These are phyloP conservation scores for Actinernus sp. DNA, from an alignment of 92 coral and sea anemone species.

Conservation along the genomic window DNA sequence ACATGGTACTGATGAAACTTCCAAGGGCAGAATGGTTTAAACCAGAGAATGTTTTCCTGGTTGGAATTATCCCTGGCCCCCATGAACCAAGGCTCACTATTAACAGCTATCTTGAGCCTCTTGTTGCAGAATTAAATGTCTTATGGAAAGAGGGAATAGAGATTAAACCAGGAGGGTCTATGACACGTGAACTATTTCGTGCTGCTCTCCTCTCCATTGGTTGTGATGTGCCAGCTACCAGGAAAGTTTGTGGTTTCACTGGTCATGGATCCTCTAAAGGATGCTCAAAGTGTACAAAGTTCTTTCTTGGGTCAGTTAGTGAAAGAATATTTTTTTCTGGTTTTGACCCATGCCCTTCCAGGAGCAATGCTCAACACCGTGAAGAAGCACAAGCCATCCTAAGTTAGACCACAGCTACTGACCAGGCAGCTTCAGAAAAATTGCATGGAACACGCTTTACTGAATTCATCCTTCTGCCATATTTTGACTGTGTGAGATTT, in stretches of 20 bases:
- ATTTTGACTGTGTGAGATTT: conserved; percentile 57
- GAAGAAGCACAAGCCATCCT: conserved; percentile 20
- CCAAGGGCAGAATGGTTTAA: conserved; percentile 39
- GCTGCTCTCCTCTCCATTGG: conserved; percentile 49
- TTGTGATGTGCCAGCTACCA: conserved; percentile 63
- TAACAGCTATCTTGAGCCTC: no score
- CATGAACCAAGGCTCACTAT: conserved; percentile 34
- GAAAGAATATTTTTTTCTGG: conserved; percentile 23
- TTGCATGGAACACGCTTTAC: conserved; percentile 40
- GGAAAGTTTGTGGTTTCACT: conserved; percentile 67
- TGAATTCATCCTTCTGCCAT: conserved; percentile 53
- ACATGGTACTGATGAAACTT: conserved; percentile 66
- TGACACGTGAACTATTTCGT: no score
- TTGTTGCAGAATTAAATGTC: no score
- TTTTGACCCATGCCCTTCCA: conserved; percentile 10
- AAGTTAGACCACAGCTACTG: conserved; percentile 15
- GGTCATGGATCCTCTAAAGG: conserved; percentile 21
- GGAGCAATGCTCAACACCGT: conserved; percentile 24
- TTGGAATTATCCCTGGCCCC: conserved; percentile 68
- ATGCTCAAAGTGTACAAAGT: conserved; percentile 49
- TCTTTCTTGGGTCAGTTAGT: conserved; percentile 29
- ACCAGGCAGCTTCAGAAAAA: neutral
- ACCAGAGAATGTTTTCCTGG: conserved; percentile 28
- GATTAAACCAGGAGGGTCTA: no score
- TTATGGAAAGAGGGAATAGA: no score